Evolutionary conservation across 2,888 invertebrate genomes (phyloP).

Genomic region (Lobophora halterata): DNA sequence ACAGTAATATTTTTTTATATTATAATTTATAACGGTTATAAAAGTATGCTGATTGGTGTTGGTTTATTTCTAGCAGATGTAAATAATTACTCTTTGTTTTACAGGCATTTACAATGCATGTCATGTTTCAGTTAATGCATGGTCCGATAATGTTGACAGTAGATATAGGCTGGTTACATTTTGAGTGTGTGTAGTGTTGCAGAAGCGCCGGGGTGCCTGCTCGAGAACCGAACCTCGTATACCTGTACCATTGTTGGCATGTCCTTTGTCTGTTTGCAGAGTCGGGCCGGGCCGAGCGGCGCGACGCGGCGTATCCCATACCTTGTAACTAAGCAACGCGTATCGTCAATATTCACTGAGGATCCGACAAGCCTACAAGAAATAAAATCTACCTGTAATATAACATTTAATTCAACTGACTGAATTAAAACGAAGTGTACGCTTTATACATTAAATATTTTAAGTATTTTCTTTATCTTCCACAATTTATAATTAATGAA

Average conservation of each 20-base stretch:
- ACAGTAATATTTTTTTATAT: not conserved
- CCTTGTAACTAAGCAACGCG: constrained; percentile 46
- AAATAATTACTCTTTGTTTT: constrained; percentile 46
- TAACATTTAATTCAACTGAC: too few species aligned
- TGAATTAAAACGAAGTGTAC: constrained; percentile 1
- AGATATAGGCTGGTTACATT: constrained; percentile 36
- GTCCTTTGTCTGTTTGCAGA: constrained; percentile 77
- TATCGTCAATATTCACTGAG: constrained; percentile 33
- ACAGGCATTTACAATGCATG: constrained; percentile 42
- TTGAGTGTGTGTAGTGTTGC: constrained; percentile 76
- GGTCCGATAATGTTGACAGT: constrained; percentile 25
- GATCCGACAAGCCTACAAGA: constrained; percentile 19
- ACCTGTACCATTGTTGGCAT: constrained; percentile 68
- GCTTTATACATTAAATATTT: not conserved
- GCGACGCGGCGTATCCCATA: constrained; percentile 59
- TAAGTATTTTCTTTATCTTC: too few species aligned
- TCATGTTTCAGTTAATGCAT: constrained; percentile 57
- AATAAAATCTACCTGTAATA: too few species aligned
- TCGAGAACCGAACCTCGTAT: constrained; percentile 41
- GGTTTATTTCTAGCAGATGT: constrained; percentile 32
- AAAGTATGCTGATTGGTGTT: constrained; percentile 14
- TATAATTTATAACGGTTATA: constrained; percentile 2
- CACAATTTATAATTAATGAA: constrained; percentile 3
- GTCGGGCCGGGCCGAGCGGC: constrained; percentile 43
- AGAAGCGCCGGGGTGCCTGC: constrained; percentile 70